Base-by-base conservation (phyloP, 2,113 vertebrate species). In the Vulpes vulpes region DNA sequence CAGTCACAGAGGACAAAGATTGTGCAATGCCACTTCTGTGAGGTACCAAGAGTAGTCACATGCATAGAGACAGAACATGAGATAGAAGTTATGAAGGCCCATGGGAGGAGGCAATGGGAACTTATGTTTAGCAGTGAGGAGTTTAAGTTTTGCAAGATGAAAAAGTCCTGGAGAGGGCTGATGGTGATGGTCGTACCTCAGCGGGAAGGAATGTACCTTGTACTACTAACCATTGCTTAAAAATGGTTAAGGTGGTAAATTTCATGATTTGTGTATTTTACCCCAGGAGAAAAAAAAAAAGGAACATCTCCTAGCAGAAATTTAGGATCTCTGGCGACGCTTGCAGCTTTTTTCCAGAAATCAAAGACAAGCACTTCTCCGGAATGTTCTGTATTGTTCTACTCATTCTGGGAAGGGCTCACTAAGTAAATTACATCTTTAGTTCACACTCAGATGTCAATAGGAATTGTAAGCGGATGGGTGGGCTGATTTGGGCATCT, bases 401-500 rank as follows among this genome's bases (percentile, higher is more conserved):
- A 25, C 19, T 93, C 69, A 62, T 81, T 62, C 57, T 67, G 88
- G 43, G 19, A 59, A 81, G 78, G 60, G 32, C 53, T 92, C 49
- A 82, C 74, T 55, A 73, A 32, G 43, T 97, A 95, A 94, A 76
- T 95, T 69, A 94, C 67, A 82, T 89, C 93, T 86, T 59, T 89
- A 76, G 65, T 96, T 95, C 84, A 96, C 69, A 92, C 65, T 59
- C 51, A 92, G 35, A 85, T 62, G 57, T 89, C 78, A 96, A 79
- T 62, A 94, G 94, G 69, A 94, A 95, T 94, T 78, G 35, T 32
- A 92, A 92, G 59, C 4, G 3, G 65, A 43, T 64, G 38, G 73
- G 43, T 43, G 57, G 79, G 49, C 80, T 43, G 43, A 78, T 81
- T 71, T 74, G 27, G 67, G 22, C 89, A 60, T 53, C 59, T 35